Evolutionary conservation across 2,797 vertebrate genomes (phyloP), one percentile per base, ranked within the genome.

Genomic region (Selene dorsalis): DNA sequence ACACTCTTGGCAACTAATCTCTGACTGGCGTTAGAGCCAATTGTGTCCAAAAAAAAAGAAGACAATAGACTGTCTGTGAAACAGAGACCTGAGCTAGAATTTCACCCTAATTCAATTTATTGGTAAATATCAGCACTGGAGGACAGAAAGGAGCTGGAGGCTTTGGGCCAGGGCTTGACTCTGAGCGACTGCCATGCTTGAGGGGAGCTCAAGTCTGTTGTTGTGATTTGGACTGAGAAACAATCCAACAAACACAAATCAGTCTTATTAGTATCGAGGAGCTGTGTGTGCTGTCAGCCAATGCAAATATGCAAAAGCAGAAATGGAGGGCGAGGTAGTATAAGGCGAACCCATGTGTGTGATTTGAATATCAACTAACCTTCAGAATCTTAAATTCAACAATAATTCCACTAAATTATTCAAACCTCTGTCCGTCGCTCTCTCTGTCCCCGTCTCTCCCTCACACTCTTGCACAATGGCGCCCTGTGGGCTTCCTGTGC

Each of bases 401-500:
- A 71, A 80, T 88, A 81, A 83, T 77, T 87, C 57, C 35, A 38
- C 79, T 84, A 85, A 90, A 89, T 92, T 81, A 92, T 91, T 87
- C 85, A 88, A 83, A 74, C 76, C 85, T 84, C 87, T 80, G 80
- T 83, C 84, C 47, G 56, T 82, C 57, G 16, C 75, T 79, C 84
- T 70, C 82, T 72, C 73, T 75, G 73, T 80, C 85, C 69, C 68
- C 1, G 26, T 77, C 82, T 82, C 80, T 79, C 85, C 69, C 79
- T 71, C 77, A 8, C 32, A 78, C 63, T 68, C 69, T 74, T 65
- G 75, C 53, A 93, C 91, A 93, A 93, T 92, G 85, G 79, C 82
- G 80, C 91, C 92, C 91, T 92, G 89, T 91, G 82, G 86, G 84
- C 86, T 92, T 92, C 91, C 90, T 92, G 88, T 72, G 75, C 89